phyloP scores from a whole-genome alignment of 2,888 invertebrate genomes.

The Galerucella nymphaeae region DNA sequence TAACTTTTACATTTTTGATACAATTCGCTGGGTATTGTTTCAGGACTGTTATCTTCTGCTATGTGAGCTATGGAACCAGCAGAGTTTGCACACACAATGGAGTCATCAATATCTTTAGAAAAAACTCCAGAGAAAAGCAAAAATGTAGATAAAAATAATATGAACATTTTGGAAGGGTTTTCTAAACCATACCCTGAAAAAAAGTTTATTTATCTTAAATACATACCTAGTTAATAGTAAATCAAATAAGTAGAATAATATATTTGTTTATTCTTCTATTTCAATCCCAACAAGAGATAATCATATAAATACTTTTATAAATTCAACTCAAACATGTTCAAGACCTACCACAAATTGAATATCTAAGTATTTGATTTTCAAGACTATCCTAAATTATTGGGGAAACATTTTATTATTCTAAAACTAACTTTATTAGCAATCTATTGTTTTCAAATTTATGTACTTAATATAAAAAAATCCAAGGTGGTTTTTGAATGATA shows the following conservation, averaged over 20 bases:
- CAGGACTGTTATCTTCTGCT: conserved; percentile 56
- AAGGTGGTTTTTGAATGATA: not conserved
- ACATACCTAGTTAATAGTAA: too few species aligned
- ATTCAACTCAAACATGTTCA: too few species aligned
- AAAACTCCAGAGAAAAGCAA: conserved; percentile 21
- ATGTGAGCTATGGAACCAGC: conserved; percentile 55
- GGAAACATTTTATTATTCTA: not conserved
- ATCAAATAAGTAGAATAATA: too few species aligned
- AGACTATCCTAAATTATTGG: too few species aligned
- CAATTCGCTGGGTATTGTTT: conserved; percentile 54
- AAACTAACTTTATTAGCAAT: not conserved
- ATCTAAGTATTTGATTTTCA: too few species aligned
- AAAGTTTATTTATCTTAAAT: too few species aligned
- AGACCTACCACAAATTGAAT: too few species aligned
- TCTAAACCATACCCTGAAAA: conserved; percentile 15
- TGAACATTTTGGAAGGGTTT: not conserved
- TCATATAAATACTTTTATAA: too few species aligned
- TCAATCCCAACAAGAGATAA: too few species aligned
- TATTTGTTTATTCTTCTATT: too few species aligned
- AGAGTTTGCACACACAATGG: conserved; percentile 56
- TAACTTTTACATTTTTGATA: conserved; percentile 66
- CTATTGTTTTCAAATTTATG: conserved; percentile 2
- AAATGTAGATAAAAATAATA: not conserved
- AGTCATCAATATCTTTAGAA: conserved; percentile 43
- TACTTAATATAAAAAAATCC: not conserved